Evolutionary conservation across 2,888 invertebrate species (phyloP).

Genomic region (Nycteola revayana): DNA sequence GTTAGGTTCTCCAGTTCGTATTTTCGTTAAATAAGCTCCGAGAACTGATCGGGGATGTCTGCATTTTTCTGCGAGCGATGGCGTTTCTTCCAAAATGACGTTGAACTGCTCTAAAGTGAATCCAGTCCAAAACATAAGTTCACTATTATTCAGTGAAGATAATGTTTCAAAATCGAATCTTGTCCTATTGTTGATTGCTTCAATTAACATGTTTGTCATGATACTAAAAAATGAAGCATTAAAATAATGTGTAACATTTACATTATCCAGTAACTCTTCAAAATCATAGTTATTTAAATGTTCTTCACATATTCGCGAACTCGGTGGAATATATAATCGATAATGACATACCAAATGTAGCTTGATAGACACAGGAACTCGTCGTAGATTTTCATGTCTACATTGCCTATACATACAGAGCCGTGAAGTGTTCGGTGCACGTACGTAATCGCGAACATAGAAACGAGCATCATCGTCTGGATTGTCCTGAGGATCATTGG

Average conservation of each 20-base stretch:
- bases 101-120: slow-evolving; percentile 2
- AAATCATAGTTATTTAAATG: slow-evolving; percentile 8
- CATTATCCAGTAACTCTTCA: slow-evolving; percentile 6
- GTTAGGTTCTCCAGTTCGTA: slow-evolving; percentile 18
- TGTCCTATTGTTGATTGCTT: slow-evolving; percentile 2
- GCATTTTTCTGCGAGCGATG: slow-evolving; percentile 1
- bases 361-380: slow-evolving; percentile 9
- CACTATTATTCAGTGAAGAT: background rate
- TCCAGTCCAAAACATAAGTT: slow-evolving; percentile 1
- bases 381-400: slow-evolving; percentile 2
- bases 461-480: slow-evolving; percentile 1
- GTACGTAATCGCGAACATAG: slow-evolving; percentile 4
- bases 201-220: slow-evolving; percentile 6
- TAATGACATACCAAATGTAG: slow-evolving; percentile 11
- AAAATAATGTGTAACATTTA: slow-evolving; percentile 12
- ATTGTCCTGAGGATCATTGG: slow-evolving; percentile 5
- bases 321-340: slow-evolving; percentile 13
- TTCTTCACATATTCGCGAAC: slow-evolving; percentile 11
- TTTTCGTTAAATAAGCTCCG: slow-evolving; percentile 7
- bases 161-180: slow-evolving; percentile 10
- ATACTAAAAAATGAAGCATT: slow-evolving; percentile 11
- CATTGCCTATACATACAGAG: slow-evolving; percentile 3
- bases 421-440: slow-evolving; percentile 5
- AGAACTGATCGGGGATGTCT: slow-evolving; percentile 2
- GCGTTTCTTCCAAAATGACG: slow-evolving; percentile 2